Conservation (phyloP, 2,797 vertebrate genomes). For the Alosa sapidissima region DNA sequence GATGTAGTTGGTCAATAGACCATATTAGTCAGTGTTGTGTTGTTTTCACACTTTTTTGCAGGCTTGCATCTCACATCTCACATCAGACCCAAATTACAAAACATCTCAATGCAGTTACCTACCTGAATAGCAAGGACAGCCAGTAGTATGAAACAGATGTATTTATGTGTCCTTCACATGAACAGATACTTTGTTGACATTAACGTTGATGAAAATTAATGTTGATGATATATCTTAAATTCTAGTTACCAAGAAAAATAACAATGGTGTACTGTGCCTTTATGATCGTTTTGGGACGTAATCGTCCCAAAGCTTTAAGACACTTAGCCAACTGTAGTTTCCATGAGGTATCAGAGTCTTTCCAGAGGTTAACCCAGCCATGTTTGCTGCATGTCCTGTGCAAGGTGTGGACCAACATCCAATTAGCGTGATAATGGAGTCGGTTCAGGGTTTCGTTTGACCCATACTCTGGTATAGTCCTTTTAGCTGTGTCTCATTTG, state of each 20-base stretch:
- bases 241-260: not conserved
- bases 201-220: not conserved
- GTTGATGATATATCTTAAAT: not conserved
- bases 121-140: not conserved
- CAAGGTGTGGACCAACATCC: conserved; percentile 42
- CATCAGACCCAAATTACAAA: too few relatives aligned
- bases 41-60: too few relatives aligned
- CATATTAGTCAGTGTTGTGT: not conserved
- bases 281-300: too few relatives aligned
- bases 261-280: not conserved
- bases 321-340: not conserved
- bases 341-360: not conserved
- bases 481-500: conserved; percentile 34
- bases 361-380: not conserved
- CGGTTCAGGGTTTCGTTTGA: conserved; percentile 29
- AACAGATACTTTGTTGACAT: not conserved
- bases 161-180: not conserved
- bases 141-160: not conserved
- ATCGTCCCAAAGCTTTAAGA: not conserved
- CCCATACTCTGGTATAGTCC: conserved; percentile 31
- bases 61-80: too few relatives aligned
- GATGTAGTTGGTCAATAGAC: not conserved
- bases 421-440: conserved; percentile 55
- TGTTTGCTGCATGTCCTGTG: not conserved
- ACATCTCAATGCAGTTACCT: too few relatives aligned